Conservation (phyloP, 2,113 vertebrate species). For the Coryphaenoides rupestris region DNA sequence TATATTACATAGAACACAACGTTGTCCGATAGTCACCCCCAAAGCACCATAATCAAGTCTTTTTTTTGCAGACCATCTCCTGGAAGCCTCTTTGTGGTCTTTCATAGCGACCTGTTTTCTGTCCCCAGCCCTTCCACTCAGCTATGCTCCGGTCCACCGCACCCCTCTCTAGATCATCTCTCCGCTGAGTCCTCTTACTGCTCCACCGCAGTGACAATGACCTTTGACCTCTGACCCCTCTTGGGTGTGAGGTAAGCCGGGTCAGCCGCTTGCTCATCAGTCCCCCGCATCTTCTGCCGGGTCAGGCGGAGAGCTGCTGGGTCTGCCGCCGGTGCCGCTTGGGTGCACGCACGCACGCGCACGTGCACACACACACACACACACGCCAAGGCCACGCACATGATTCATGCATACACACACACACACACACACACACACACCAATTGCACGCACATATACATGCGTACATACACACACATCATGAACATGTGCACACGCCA, state of each 20-base stretch:
- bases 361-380: constrained; percentile 4
- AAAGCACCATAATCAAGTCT: too few relatives aligned
- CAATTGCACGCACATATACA: constrained; percentile 7
- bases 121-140: background rate
- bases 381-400: constrained; percentile 1
- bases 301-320: constrained; percentile 7
- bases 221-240: constrained; percentile 42
- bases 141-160: background rate
- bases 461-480: background rate
- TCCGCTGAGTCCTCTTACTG: constrained; percentile 7
- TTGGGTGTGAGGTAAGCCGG: constrained; percentile 24
- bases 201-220: constrained; percentile 17
- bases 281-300: constrained; percentile 23
- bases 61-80: background rate
- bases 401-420: constrained; percentile 7
- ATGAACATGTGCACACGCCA: constrained; percentile 2
- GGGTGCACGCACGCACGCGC: background rate
- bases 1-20: too few relatives aligned
- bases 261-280: constrained; percentile 41
- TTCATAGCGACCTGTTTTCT: background rate
- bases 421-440: constrained; percentile 1
- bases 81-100: background rate
- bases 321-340: constrained; percentile 3
- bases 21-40: too few relatives aligned
- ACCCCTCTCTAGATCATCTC: constrained; percentile 13